Evolutionary conservation across 2,888 invertebrate genomes (phyloP).

Genomic region (Platycheirus rosarum): DNA sequence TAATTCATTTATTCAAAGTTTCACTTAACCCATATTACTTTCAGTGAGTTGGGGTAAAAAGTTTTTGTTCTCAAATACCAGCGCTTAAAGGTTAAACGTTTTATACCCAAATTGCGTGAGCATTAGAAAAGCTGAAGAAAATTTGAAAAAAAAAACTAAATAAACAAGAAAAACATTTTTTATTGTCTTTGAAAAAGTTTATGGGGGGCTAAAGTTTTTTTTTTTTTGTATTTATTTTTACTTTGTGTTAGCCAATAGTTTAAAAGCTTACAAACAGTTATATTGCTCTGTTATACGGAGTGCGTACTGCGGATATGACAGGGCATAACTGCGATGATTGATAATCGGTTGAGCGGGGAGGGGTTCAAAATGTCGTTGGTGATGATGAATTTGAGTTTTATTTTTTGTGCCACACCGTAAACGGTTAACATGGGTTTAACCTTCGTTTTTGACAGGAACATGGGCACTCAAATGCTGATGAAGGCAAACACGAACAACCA

Average conservation of each 20-base stretch:
- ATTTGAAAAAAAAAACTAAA: slow-evolving; percentile 14
- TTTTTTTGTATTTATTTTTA: slow-evolving; percentile 25
- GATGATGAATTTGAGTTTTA: slow-evolving; percentile 61
- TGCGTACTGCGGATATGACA: slow-evolving; percentile 40
- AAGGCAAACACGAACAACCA: slow-evolving; percentile 8
- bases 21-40: slow-evolving; percentile 62
- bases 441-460: slow-evolving; percentile 61
- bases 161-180: slow-evolving; percentile 50
- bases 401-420: slow-evolving; percentile 24
- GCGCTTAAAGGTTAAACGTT: slow-evolving; percentile 71
- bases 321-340: slow-evolving; percentile 63
- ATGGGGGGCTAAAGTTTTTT: slow-evolving; percentile 50
- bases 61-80: slow-evolving; percentile 67
- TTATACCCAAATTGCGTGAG: slow-evolving; percentile 74
- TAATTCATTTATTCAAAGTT: slow-evolving; percentile 50
- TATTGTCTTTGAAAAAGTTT: slow-evolving; percentile 68
- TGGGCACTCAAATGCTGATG: slow-evolving; percentile 33
- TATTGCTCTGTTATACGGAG: background rate
- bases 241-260: slow-evolving; percentile 47
- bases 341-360: slow-evolving; percentile 62
- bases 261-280: slow-evolving; percentile 27
- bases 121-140: slow-evolving; percentile 50
- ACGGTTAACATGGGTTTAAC: slow-evolving; percentile 45
- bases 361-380: slow-evolving; percentile 67
- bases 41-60: slow-evolving; percentile 36